Base-by-base conservation (phyloP, 2,113 vertebrate species). In the Paramormyrops kingsleyae region DNA sequence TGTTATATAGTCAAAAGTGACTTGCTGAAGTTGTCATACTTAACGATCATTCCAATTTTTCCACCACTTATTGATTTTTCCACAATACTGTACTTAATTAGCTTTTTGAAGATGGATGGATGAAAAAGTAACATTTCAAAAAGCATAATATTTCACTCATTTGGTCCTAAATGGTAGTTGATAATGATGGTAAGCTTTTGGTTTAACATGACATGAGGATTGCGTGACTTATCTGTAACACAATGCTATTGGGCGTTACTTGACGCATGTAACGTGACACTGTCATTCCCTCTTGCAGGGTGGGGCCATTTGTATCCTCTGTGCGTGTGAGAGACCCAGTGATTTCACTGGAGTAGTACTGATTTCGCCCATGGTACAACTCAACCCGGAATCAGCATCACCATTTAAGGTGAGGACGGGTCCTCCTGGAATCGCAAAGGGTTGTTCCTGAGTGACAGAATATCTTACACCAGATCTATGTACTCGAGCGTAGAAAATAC, bases 351-450 rank as follows among this genome's bases (percentile, higher is more conserved):
- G 98, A 85, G 95, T 99, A 95, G 95, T 97, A 91, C 95, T 99
- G 74, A 99, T 99, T 27, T 96, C 95, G 0, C 98, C 99, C 4
- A 92, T 99, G 96, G 96, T 99, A 91, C 94, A 97, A 74, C 96
- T 98, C 95, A 99, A 92, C 91, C 97, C 98, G 0, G 97, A 99
- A 66, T 97, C 97, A 0, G 98, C 98, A 12, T 98, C 98, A 3
- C 97, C 98, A 5, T 97, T 98, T 92, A 99, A 99, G 97, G 98
- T 98, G 50, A 59, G 86, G 50, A 27, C 12, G 1, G 24, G 27
- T 35, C 12, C n/a, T 87, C 31, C 44, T 52, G 27, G 27, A 31
- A n/a, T 50, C 4, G 3, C n/a, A 42, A 39, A 21, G 3, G 21
- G 6, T 83, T 77, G 31, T 77, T 39, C 9, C 62, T 66, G 62